phyloP scores from a whole-genome alignment of 1,140 invertebrate species.

The Tenebrio molitor region DNA sequence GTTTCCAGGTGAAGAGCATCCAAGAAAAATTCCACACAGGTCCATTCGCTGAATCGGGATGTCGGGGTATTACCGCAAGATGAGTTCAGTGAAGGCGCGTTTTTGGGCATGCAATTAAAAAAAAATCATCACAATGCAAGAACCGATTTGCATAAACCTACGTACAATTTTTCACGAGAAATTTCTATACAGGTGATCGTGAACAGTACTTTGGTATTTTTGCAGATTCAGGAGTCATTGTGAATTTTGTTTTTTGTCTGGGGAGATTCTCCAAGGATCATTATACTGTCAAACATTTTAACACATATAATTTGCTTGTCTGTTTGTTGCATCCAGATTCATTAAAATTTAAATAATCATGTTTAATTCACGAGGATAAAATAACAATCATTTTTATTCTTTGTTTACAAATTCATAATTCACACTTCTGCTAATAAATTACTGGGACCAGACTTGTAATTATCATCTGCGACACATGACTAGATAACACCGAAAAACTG shows the following conservation, averaged over 20 bases:
- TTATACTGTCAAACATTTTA: constrained; percentile 19
- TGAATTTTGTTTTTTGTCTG: constrained; percentile 8
- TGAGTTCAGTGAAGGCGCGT: background rate
- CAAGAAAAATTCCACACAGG: too few relatives aligned
- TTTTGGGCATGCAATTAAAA: constrained; percentile 3
- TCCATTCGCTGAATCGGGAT: background rate
- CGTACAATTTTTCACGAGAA: background rate
- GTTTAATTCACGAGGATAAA: constrained; percentile 21
- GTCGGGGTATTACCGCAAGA: constrained; percentile 19
- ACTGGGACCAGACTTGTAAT: too few relatives aligned
- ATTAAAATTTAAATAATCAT: constrained; percentile 28
- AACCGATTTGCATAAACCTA: constrained; percentile 8
- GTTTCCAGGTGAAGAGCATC: too few relatives aligned
- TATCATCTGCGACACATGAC: too few relatives aligned
- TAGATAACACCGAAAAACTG: too few relatives aligned
- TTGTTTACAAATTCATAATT: constrained; percentile 23
- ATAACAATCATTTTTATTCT: constrained; percentile 7
- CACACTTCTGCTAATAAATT: background rate
- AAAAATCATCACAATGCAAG: background rate
- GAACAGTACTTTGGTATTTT: background rate
- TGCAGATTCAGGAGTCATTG: background rate
- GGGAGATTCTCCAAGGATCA: background rate
- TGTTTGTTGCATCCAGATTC: constrained; percentile 15
- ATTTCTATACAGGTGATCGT: background rate
- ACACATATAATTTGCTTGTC: constrained; percentile 16